Evolutionary conservation across 2,888 invertebrate genomes (phyloP), one percentile per base, ranked within the genome.

Genomic region (Archips crataeganus): DNA sequence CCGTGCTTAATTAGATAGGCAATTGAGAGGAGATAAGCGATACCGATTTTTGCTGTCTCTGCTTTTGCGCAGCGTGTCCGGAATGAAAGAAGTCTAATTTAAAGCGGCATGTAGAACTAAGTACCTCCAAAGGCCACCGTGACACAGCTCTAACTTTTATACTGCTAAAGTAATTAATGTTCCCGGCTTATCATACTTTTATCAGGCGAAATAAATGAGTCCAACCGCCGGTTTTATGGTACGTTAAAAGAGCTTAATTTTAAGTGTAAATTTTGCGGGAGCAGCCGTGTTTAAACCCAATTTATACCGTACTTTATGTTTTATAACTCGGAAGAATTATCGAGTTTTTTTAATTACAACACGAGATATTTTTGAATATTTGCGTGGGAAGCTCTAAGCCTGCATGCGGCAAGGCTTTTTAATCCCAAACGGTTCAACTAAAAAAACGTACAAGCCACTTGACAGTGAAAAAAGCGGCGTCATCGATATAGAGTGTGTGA

Each of bases 401-500:
- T 34, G 62, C 42, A 34, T 70, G 15, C 54, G 65, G 34, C 61
- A 23, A 23, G 6, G n/a, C 66, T 71, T 71, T 67, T 67, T 62
- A 62, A 47, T 61, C 66, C 67, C 62, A 63, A 39, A 57, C 54
- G 72, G 54, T 67, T 72, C 39, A 1, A 62, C 61, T 54, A 72
- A 72, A 66, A 66, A 71, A 71, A 51, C 59, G 62, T 45, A 57
- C 54, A 51, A 62, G 63, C 54, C 70, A 34, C 62, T 65, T 67
- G 47, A 62, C 66, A 67, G 62, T 54, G 39, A 61, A 60, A 61
- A 62, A 65, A 36, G 51, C 51, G 63, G 10, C 64, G 34, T 49
- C 71, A 66, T 71, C 65, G 71, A 66, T 66, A 61, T 32, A 72
- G 63, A 45, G 74, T 75, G 76, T 81, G 83, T 81, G 84, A 77